Conservation (phyloP, 2,888 invertebrate species). For the Pandemis corylana region DNA sequence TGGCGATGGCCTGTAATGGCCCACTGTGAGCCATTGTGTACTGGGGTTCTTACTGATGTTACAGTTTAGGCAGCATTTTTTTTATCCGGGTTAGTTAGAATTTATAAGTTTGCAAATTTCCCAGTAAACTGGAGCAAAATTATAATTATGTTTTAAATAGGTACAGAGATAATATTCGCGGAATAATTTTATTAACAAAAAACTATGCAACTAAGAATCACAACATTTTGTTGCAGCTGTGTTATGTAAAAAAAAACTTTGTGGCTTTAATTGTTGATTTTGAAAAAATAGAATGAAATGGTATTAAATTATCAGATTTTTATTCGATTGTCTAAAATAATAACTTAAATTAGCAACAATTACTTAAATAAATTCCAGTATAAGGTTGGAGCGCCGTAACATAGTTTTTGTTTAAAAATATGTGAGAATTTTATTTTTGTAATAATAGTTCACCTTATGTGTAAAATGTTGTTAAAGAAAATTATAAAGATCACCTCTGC, state of each 20-base stretch:
- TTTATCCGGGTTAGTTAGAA: neutral
- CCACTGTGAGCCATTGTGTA: too few relatives aligned
- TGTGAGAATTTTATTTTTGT: slow-evolving; percentile 36
- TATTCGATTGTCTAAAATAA: neutral
- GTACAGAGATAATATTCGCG: neutral
- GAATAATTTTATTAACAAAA: neutral
- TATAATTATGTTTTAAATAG: neutral
- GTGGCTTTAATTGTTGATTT: neutral
- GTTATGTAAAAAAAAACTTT: neutral
- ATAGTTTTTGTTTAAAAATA: slow-evolving; percentile 13
- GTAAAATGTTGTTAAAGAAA: slow-evolving; percentile 25
- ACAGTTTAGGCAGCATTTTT: neutral
- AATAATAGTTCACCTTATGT: slow-evolving; percentile 30
- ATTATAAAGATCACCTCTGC: slow-evolving; percentile 26
- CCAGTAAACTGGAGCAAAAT: neutral
- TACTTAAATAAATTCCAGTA: neutral
- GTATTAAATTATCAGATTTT: neutral
- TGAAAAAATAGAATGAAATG: neutral
- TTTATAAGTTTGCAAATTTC: neutral
- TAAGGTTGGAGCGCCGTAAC: neutral
- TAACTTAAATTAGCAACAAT: neutral
- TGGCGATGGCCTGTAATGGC: too few relatives aligned
- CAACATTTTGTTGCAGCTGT: too few relatives aligned
- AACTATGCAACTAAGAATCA: too few relatives aligned
- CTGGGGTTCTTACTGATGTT: neutral